Conservation (phyloP, 2,113 vertebrate species). For the Calonectris borealis region DNA sequence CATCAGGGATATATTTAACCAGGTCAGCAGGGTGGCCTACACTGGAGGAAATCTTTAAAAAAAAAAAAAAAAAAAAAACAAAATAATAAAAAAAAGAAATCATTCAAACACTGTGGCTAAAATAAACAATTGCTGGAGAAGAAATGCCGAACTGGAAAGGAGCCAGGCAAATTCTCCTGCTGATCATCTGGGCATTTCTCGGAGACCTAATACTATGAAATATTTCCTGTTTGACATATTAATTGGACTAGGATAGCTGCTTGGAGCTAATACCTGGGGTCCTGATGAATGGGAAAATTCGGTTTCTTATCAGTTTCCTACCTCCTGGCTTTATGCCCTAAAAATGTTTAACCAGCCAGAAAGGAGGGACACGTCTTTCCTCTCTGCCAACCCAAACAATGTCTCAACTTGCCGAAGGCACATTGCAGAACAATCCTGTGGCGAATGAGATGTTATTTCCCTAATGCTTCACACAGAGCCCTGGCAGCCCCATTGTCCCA, state of each 20-base stretch:
- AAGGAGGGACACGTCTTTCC: background rate
- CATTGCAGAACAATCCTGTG: background rate
- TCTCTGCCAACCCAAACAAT: background rate
- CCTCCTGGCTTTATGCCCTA: background rate
- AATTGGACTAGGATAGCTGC: background rate
- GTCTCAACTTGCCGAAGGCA: background rate
- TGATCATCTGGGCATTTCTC: background rate
- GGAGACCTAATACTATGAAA: background rate
- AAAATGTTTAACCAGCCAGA: background rate
- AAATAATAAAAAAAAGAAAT: background rate
- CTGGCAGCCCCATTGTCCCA: background rate
- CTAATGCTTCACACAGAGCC: background rate
- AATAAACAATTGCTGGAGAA: background rate
- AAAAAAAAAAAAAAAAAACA: background rate
- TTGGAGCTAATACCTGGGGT: background rate
- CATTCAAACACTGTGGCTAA: background rate
- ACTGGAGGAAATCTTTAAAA: background rate
- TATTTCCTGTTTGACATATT: background rate
- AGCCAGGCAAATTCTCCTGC: background rate
- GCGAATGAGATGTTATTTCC: background rate
- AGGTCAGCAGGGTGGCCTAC: background rate
- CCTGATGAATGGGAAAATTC: background rate
- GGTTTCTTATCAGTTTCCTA: background rate
- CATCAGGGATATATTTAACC: slow-evolving; percentile 14
- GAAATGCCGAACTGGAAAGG: background rate